phyloP scores from a whole-genome alignment of 2,888 invertebrate species.

The Limnephilus lunatus region DNA sequence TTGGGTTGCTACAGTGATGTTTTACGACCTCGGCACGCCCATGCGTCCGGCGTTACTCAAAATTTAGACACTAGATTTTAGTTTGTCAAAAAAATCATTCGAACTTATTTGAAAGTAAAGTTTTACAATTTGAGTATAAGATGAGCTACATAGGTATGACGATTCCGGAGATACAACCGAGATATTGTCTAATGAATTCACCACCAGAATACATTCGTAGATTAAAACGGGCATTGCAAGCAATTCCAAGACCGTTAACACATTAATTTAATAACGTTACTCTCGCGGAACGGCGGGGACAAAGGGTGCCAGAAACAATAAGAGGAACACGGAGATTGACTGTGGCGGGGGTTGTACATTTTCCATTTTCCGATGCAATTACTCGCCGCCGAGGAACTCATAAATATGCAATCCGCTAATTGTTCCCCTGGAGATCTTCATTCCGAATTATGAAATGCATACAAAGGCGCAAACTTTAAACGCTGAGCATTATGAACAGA shows the following conservation, averaged over 20 bases:
- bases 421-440: slow-evolving; percentile 47
- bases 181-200: neutral
- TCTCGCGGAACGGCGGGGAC: neutral
- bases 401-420: slow-evolving; percentile 63
- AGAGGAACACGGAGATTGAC: slow-evolving; percentile 15
- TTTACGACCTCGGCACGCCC: no score
- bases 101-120: no score
- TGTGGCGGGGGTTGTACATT: neutral
- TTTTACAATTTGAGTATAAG: no score
- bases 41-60: no score
- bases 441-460: slow-evolving; percentile 44
- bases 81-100: no score
- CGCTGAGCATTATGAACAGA: slow-evolving; percentile 38
- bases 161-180: no score
- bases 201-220: neutral
- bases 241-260: neutral
- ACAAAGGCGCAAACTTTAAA: slow-evolving; percentile 49
- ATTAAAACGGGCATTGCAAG: neutral
- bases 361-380: slow-evolving; percentile 54
- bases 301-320: neutral
- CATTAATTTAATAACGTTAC: neutral
- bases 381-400: slow-evolving; percentile 49
- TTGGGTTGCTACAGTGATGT: no score
- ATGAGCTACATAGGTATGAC: no score
- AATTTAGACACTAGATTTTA: no score